Percentiles rank a stretch among this genome's conserved stretches.
Evolutionary conservation across 2,113 vertebrate genomes (phyloP).

Genomic region (Labrus mixtus): DNA sequence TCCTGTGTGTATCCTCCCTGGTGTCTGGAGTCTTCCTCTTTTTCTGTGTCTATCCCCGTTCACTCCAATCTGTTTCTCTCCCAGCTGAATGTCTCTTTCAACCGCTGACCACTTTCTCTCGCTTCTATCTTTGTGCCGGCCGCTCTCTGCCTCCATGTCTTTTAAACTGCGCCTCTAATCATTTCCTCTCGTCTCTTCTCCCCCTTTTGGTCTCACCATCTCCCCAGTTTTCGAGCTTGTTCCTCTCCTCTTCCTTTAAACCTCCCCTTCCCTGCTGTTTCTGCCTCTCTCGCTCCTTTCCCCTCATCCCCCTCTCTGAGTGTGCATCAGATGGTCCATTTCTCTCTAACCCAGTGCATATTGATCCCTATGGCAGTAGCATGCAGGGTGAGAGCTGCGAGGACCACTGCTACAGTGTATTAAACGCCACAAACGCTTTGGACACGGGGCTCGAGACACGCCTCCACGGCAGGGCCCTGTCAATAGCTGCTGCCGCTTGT

Average conservation of each 20-base stretch:
- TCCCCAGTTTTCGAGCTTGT: conserved; percentile 47
- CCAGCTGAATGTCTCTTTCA: conserved; percentile 80
- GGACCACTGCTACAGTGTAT: conserved; percentile 84
- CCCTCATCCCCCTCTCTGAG: conserved; percentile 72
- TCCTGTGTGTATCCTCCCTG: conserved; percentile 76
- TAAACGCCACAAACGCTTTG: conserved; percentile 86
- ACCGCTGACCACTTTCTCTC: conserved; percentile 71
- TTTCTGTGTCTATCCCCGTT: conserved; percentile 71
- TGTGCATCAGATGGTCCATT: conserved; percentile 82
- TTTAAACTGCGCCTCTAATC: conserved; percentile 67
- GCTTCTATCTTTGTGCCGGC: conserved; percentile 55
- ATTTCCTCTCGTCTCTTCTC: conserved; percentile 67
- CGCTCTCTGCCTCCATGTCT: conserved; percentile 64
- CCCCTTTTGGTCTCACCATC: conserved; percentile 52
- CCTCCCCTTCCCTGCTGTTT: conserved; percentile 60
- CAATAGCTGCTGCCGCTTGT: conserved; percentile 84
- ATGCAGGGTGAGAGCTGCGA: conserved; percentile 75
- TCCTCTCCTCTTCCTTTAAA: conserved; percentile 51
- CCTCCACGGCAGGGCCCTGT: conserved; percentile 81
- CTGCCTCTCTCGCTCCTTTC: conserved; percentile 51
- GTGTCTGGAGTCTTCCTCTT: conserved; percentile 79
- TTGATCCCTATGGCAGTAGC: conserved; percentile 81
- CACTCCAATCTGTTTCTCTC: conserved; percentile 75
- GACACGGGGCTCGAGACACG: conserved; percentile 80
- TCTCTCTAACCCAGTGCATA: conserved; percentile 82